phyloP scores from a whole-genome alignment of 2,113 vertebrate genomes.

The Scortum barcoo region DNA sequence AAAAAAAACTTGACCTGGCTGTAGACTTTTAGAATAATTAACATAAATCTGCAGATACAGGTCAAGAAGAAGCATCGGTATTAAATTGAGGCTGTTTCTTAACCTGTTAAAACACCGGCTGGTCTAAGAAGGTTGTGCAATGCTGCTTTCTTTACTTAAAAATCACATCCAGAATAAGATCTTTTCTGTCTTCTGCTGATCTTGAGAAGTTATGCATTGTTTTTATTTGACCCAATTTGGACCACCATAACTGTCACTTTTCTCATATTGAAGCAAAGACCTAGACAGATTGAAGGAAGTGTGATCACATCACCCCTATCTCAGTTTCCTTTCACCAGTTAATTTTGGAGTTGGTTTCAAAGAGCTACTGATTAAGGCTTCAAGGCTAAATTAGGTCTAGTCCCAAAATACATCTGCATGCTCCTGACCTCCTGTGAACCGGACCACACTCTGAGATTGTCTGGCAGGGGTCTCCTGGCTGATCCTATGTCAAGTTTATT shows the following conservation, averaged over 20 bases:
- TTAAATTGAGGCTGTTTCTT: no score
- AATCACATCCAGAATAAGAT: neutral
- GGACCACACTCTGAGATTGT: neutral
- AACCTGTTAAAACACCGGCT: no score
- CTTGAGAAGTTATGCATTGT: neutral
- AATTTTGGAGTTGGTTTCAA: neutral
- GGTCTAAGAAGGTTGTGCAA: neutral
- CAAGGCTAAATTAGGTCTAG: neutral
- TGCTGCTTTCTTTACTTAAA: neutral
- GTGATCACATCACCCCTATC: neutral
- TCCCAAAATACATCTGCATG: conserved; percentile 5
- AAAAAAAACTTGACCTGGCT: no score
- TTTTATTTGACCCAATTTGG: neutral
- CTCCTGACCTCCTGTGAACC: neutral
- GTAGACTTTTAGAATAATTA: no score
- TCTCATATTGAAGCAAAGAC: neutral
- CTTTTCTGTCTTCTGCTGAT: neutral
- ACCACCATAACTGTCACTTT: neutral
- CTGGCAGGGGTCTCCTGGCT: conserved; percentile 1
- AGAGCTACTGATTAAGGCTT: neutral
- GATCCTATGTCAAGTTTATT: neutral
- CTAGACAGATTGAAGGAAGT: neutral
- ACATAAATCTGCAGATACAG: no score
- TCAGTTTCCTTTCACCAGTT: neutral
- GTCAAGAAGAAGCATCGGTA: no score